Percentiles rank a stretch among this genome's conserved stretches.
Conservation (phyloP, 2,888 invertebrate genomes). For the Pogonocherus hispidulus region DNA sequence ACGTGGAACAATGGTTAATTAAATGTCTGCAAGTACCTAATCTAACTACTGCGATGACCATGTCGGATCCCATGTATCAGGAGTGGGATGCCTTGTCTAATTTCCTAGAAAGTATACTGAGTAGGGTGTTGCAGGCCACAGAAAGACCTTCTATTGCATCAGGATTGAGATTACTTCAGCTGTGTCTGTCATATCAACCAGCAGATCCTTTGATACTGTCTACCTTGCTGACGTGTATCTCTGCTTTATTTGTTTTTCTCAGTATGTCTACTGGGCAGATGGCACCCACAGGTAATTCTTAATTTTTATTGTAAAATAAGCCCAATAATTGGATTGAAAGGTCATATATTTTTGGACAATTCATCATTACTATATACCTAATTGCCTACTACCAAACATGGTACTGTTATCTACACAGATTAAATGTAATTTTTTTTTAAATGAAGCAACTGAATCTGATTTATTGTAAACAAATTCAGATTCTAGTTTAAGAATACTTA, state of each 20-base stretch:
- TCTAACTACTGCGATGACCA: constrained; percentile 63
- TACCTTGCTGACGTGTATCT: constrained; percentile 89
- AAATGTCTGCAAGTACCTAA: constrained; percentile 76
- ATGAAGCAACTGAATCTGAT: too few species aligned
- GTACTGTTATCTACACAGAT: too few species aligned
- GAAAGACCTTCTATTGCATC: constrained; percentile 82
- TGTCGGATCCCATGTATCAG: constrained; percentile 78
- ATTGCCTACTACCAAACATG: too few species aligned
- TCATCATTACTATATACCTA: too few species aligned
- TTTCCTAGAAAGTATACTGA: constrained; percentile 86
- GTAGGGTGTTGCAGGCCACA: constrained; percentile 80
- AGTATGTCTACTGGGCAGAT: constrained; percentile 89
- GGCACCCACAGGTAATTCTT: constrained; percentile 66
- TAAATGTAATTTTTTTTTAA: constrained; percentile 26
- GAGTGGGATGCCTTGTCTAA: constrained; percentile 88
- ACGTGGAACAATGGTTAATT: constrained; percentile 87
- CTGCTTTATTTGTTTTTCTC: constrained; percentile 91
- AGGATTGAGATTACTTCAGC: constrained; percentile 83
- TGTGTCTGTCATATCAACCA: constrained; percentile 83
- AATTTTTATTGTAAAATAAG: too few species aligned
- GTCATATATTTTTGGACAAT: too few species aligned
- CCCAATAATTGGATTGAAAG: too few species aligned
- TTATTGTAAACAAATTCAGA: too few species aligned
- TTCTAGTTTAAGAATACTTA: too few species aligned
- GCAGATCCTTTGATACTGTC: constrained; percentile 87